A percentile compares a stretch with the other conserved stretches of the same genome.
Conservation (phyloP, 2,888 invertebrate genomes). For the Thera britannica region DNA sequence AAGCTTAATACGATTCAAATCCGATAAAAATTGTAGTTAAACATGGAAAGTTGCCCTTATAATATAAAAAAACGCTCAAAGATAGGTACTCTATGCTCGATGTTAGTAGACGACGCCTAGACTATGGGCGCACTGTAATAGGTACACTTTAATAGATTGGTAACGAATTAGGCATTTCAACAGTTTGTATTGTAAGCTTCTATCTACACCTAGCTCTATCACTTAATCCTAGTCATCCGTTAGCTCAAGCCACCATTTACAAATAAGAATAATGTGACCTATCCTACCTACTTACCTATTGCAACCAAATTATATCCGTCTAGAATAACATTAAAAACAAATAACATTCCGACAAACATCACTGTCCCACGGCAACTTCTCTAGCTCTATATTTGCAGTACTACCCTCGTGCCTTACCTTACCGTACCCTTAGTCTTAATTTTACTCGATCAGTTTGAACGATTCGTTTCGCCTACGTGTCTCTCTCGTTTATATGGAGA, state of each 20-base stretch:
- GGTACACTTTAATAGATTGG: conserved; percentile 38
- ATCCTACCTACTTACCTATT: conserved; percentile 41
- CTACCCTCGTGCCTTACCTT: no score
- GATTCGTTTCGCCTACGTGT: no score
- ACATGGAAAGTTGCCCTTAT: conserved; percentile 3
- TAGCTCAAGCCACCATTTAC: conserved; percentile 35
- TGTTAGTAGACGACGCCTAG: background rate
- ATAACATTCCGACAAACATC: conserved; percentile 20
- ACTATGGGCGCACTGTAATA: background rate
- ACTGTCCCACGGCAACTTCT: background rate
- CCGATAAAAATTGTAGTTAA: conserved; percentile 16
- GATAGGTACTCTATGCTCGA: background rate
- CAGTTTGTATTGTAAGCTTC: conserved; percentile 50
- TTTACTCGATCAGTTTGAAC: no score
- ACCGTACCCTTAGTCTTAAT: no score
- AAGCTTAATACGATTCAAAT: conserved; percentile 38
- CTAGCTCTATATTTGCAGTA: no score
- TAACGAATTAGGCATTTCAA: conserved; percentile 61
- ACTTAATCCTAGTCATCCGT: conserved; percentile 41
- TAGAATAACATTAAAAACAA: conserved; percentile 73
- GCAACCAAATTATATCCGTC: conserved; percentile 66
- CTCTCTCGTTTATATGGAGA: no score
- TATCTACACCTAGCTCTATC: conserved; percentile 31
- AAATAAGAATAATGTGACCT: conserved; percentile 41
- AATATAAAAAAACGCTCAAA: conserved; percentile 8